Evolutionary conservation across 2,113 vertebrate genomes (phyloP), one percentile per base, ranked within the genome.

Genomic region (Sinocyclocheilus anophthalmus): DNA sequence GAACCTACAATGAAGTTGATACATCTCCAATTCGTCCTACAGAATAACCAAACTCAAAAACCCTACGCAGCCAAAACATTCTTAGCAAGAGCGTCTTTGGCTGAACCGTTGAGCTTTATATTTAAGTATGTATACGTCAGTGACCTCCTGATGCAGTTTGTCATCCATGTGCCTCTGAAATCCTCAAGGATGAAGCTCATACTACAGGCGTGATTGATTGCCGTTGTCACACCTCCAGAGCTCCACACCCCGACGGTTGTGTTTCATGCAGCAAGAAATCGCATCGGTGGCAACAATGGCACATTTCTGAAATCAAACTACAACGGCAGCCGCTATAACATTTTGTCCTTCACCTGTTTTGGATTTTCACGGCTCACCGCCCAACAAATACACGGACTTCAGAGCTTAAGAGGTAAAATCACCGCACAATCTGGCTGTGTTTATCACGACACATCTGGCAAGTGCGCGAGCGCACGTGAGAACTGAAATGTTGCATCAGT

Each of bases 221-320:
- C 8, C 76, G 61, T 69, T 82, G 80, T 83, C 65, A 83, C 65
- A 70, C 81, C 63, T 83, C 42, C 18, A 30, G 37, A 67, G 37
- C 22, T 67, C 61, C 63, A 55, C 81, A 55, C 65, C 63, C 45
- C 63, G 45, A 7, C 26, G 81, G 45, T 55, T 53, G 61, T 30
- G 45, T 70, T 81, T 37, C 45, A 14, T n/a, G 26, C 65, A 70
- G 65, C 45, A 83, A 33, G 26, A 83, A 37, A 70, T 55, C 65
- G 42, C 80, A 33, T 48, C 65, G 26, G 3, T 70, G 26, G 63
- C 33, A 70, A 70, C 45, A 53, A 82, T 53, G 26, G 81, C 63
- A 33, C 37, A 70, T 10, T 26, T 70, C 16, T 53, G 11, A 53
- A 83, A 14, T 33, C 18, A 37, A 42, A 37, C 76, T 37, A 24